Evolutionary conservation across 2,888 invertebrate genomes (phyloP).

Genomic region (Polyommatus iphigenia): DNA sequence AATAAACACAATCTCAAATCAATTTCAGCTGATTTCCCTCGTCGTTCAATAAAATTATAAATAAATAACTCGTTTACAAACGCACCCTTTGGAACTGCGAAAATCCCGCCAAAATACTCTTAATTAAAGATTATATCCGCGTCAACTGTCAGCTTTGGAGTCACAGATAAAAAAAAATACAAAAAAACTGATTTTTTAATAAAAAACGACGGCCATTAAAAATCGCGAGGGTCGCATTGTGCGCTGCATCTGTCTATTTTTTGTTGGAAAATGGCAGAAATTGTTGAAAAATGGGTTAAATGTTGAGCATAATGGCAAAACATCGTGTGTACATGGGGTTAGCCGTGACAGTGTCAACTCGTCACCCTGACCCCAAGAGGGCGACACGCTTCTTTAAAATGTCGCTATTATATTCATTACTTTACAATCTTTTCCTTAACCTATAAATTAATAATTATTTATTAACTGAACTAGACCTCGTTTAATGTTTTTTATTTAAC

Average conservation of each 20-base stretch:
- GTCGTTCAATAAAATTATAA: constrained; percentile 55
- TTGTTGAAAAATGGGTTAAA: constrained; percentile 78
- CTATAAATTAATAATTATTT: background rate
- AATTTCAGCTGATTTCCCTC: constrained; percentile 31
- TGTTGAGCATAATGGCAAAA: constrained; percentile 66
- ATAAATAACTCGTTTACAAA: constrained; percentile 59
- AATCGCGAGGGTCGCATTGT: constrained; percentile 64
- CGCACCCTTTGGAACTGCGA: constrained; percentile 45
- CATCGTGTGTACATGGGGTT: constrained; percentile 51
- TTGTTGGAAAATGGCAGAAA: constrained; percentile 65
- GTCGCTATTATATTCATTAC: constrained; percentile 24
- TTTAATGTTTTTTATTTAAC: background rate
- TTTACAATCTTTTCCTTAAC: background rate
- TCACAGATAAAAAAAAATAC: constrained; percentile 60
- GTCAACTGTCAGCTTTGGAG: constrained; percentile 79
- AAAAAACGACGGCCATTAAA: constrained; percentile 70
- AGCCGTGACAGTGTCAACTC: constrained; percentile 52
- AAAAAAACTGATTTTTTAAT: constrained; percentile 59
- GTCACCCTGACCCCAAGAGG: constrained; percentile 56
- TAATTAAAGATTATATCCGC: constrained; percentile 79
- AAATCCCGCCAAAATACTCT: constrained; percentile 67
- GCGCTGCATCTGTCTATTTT: constrained; percentile 68
- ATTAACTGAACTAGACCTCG: background rate
- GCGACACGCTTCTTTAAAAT: constrained; percentile 49
- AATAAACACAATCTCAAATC: constrained; percentile 5